phyloP scores from a whole-genome alignment of 2,113 vertebrate species.

The Sander lucioperca region DNA sequence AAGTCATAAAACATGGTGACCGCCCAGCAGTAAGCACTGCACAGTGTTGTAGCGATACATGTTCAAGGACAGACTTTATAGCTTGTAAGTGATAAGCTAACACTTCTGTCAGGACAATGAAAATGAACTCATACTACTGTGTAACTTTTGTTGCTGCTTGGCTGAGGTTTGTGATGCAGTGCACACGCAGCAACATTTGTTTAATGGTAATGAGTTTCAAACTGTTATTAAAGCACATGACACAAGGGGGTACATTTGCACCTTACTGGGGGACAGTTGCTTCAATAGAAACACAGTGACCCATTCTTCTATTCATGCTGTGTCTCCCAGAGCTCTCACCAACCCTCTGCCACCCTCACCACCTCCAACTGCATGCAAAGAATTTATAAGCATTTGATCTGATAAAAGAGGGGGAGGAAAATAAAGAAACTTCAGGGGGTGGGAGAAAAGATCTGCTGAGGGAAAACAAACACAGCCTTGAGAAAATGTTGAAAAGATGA shows the following conservation, averaged over 20 bases:
- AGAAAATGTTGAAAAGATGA: constrained; percentile 53
- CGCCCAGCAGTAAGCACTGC: constrained; percentile 5
- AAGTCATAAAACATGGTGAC: constrained; percentile 48
- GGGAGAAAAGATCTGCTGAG: constrained; percentile 24
- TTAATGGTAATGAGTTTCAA: constrained; percentile 54
- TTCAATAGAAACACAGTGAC: constrained; percentile 55
- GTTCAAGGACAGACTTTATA: constrained; percentile 48
- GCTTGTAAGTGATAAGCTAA: constrained; percentile 14
- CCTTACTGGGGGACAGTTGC: constrained; percentile 20
- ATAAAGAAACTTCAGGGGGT: constrained; percentile 25
- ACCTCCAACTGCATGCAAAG: constrained; percentile 38
- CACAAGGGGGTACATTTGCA: constrained; percentile 33
- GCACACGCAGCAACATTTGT: neutral
- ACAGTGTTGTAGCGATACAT: constrained; percentile 10
- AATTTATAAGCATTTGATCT: constrained; percentile 68
- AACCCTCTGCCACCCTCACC: neutral
- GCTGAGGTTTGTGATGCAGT: neutral
- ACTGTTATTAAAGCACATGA: constrained; percentile 50
- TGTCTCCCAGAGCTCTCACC: constrained; percentile 13
- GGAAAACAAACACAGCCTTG: constrained; percentile 38
- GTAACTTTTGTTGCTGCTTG: neutral
- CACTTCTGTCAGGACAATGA: constrained; percentile 18
- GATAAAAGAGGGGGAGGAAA: constrained; percentile 44
- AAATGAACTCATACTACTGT: neutral
- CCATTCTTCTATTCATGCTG: constrained; percentile 26